Evolutionary conservation across 2,113 vertebrate species (phyloP).

Genomic region (Trinectes maculatus): DNA sequence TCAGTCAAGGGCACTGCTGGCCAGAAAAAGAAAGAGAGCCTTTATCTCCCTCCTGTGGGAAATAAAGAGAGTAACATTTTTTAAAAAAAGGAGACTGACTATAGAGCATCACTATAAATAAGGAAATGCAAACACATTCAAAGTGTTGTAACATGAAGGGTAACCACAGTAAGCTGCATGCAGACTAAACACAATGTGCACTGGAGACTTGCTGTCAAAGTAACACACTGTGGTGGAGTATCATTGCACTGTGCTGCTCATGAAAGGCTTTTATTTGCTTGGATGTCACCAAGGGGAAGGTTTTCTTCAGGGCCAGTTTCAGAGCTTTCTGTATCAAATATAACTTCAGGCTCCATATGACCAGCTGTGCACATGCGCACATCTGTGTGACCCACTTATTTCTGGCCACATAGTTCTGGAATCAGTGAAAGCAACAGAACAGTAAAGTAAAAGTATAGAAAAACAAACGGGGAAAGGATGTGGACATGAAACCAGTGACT

Average conservation of each 20-base stretch:
- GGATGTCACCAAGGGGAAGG: conserved; percentile 42
- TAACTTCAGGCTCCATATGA: conserved; percentile 42
- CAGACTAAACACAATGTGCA: not conserved
- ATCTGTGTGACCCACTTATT: conserved; percentile 42
- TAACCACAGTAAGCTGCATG: not conserved
- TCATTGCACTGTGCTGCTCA: conserved; percentile 14
- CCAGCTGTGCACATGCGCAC: conserved; percentile 18
- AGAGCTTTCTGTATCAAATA: conserved; percentile 51
- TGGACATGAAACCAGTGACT: not conserved
- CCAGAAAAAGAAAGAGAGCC: conserved; percentile 6
- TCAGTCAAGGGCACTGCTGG: conserved; percentile 27
- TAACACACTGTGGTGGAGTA: conserved; percentile 59
- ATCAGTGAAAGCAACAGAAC: conserved; percentile 10
- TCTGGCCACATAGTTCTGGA: conserved; percentile 8
- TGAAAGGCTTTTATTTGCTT: conserved; percentile 40
- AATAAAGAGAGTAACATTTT: conserved; percentile 3
- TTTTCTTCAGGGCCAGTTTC: conserved; percentile 39
- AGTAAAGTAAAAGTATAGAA: not conserved
- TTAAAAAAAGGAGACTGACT: too few relatives aligned
- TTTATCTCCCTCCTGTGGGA: conserved; percentile 19
- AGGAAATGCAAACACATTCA: conserved; percentile 3
- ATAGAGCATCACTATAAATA: conserved; percentile 7
- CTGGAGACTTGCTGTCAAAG: conserved; percentile 27
- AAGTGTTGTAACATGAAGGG: not conserved
- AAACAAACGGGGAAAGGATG: conserved; percentile 10